Conservation (phyloP, 2,797 vertebrate species). For the Leontopithecus rosalia region DNA sequence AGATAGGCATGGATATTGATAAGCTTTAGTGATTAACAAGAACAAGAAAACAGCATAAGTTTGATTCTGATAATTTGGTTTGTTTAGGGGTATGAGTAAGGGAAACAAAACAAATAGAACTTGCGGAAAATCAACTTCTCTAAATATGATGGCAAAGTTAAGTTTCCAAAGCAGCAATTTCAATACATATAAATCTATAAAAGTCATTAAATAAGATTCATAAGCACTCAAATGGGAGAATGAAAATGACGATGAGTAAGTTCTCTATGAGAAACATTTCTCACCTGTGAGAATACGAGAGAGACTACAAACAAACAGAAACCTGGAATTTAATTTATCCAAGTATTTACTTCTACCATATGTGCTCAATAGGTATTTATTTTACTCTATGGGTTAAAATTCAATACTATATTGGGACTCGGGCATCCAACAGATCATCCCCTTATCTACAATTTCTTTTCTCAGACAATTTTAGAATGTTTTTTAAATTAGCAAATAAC, state of each 20-base stretch:
- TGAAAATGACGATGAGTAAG: not conserved
- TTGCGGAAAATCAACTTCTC: slow-evolving; percentile 1
- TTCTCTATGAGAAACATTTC: not conserved
- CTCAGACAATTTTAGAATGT: not conserved
- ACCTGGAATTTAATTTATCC: not conserved
- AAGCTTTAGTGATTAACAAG: not conserved
- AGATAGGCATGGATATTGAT: not conserved
- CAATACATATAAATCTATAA: slow-evolving; percentile 17
- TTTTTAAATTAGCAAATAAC: slow-evolving; percentile 36
- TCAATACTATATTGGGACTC: not conserved
- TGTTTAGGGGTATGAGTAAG: not conserved
- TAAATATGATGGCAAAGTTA: not conserved
- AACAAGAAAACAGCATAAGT: not conserved
- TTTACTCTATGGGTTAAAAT: slow-evolving; percentile 40
- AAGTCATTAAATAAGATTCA: slow-evolving; percentile 17
- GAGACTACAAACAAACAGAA: not conserved
- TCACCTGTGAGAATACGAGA: not conserved
- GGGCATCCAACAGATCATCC: not conserved
- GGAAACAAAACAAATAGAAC: not conserved
- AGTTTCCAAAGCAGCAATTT: slow-evolving; percentile 11
- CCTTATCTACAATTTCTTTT: slow-evolving; percentile 38
- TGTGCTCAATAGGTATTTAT: not conserved
- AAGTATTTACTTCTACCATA: not conserved
- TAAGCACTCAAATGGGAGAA: slow-evolving; percentile 19
- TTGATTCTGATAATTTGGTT: not conserved